Percentiles rank a stretch among this genome's conserved stretches.
Evolutionary conservation across 2,888 invertebrate species (phyloP).

Genomic region (Cabera pusaria): DNA sequence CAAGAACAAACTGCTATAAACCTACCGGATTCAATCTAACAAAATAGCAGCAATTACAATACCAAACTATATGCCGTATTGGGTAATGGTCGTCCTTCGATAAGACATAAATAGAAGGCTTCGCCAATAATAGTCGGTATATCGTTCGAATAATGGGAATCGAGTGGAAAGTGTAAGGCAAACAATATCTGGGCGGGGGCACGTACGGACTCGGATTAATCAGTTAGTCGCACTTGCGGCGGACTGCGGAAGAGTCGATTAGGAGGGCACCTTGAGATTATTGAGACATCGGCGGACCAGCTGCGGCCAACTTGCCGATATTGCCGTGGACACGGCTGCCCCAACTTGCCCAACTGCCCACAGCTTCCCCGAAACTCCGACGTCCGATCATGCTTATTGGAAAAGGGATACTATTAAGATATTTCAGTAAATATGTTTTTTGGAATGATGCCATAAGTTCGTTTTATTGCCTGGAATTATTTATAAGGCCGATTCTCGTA

Average conservation of each 20-base stretch:
- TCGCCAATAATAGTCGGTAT: constrained; percentile 70
- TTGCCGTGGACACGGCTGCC: constrained; percentile 66
- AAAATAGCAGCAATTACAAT: constrained; percentile 75
- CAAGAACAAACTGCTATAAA: constrained; percentile 57
- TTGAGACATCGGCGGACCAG: constrained; percentile 80
- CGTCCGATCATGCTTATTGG: constrained; percentile 73
- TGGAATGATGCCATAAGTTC: constrained; percentile 52
- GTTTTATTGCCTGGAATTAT: constrained; percentile 50
- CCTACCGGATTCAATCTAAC: constrained; percentile 60
- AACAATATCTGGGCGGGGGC: constrained; percentile 72
- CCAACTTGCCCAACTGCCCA: constrained; percentile 60
- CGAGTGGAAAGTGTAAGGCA: constrained; percentile 64
- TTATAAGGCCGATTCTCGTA: constrained; percentile 35
- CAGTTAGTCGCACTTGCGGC: constrained; percentile 82
- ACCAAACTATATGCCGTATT: constrained; percentile 61
- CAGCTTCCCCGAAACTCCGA: constrained; percentile 68
- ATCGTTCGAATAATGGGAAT: constrained; percentile 74
- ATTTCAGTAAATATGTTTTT: constrained; percentile 49
- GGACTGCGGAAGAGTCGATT: constrained; percentile 80
- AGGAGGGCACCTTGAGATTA: constrained; percentile 80
- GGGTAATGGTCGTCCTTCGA: constrained; percentile 64
- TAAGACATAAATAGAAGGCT: constrained; percentile 66
- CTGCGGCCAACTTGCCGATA: constrained; percentile 78
- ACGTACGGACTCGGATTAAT: constrained; percentile 79
- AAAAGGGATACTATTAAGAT: constrained; percentile 57